A percentile compares a stretch with the other conserved stretches of the same genome.
These are phyloP conservation scores for Desmodus rotundus DNA, from an alignment of 2,113 vertebrate species.

Conservation along the genomic window DNA sequence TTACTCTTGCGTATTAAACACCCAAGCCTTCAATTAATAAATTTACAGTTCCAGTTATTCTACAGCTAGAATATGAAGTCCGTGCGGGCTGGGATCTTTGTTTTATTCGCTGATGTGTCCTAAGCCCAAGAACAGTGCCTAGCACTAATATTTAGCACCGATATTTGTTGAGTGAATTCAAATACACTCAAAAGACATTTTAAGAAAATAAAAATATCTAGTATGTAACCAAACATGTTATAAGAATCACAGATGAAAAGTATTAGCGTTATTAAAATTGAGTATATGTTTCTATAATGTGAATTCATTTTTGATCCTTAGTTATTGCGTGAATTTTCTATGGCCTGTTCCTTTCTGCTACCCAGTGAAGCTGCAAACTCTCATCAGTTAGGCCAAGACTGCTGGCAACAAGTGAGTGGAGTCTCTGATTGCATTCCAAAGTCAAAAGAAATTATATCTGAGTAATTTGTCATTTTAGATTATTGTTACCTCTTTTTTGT, in stretches of 20 bases:
- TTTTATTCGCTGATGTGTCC: not conserved
- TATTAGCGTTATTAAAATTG: not conserved
- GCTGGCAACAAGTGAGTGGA: not conserved
- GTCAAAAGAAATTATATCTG: not conserved
- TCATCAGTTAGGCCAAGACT: not conserved
- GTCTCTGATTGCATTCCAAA: not conserved
- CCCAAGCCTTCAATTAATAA: not conserved
- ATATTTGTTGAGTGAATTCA: not conserved
- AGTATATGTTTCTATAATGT: not conserved
- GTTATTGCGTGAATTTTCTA: not conserved
- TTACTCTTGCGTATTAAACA: not conserved
- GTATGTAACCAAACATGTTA: not conserved
- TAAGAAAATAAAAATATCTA: slow-evolving; percentile 1
- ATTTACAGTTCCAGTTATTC: not conserved
- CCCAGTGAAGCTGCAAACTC: not conserved
- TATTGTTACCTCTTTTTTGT: not conserved
- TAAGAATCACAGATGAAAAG: not conserved
- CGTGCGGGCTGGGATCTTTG: not conserved
- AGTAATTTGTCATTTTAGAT: not conserved
- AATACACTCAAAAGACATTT: not conserved
- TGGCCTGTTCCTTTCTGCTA: not conserved
- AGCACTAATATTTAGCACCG: not conserved
- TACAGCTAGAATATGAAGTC: not conserved
- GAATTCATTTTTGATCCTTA: not conserved
- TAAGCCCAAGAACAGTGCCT: not conserved